Evolutionary conservation across 2,797 vertebrate species (phyloP).

Genomic region (Sphenopsis melanotis): DNA sequence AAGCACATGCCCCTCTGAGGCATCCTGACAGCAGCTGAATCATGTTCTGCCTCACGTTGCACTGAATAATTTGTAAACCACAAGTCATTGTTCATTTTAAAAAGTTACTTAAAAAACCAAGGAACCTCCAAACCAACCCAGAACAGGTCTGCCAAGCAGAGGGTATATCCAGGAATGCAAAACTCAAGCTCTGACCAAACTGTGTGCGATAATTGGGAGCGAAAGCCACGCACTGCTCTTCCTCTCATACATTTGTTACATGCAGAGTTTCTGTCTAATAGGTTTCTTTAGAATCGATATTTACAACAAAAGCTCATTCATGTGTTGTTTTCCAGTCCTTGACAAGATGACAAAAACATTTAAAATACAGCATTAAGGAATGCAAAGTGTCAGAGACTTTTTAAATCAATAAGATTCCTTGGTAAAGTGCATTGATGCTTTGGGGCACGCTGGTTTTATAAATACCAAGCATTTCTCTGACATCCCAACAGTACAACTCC

Average conservation of each 20-base stretch:
- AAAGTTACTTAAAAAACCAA: not conserved
- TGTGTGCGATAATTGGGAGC: not conserved
- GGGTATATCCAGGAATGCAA: not conserved
- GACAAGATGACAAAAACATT: not conserved
- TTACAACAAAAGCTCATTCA: not conserved
- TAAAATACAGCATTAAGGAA: not conserved
- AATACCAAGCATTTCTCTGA: not conserved
- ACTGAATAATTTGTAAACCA: not conserved
- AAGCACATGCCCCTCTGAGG: not conserved
- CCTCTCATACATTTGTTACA: not conserved
- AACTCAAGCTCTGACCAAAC: not conserved
- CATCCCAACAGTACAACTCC: not conserved
- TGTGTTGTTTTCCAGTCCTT: not conserved
- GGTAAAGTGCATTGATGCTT: not conserved
- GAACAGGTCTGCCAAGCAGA: not conserved
- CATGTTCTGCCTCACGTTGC: not conserved
- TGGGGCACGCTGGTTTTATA: not conserved
- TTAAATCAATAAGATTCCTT: not conserved
- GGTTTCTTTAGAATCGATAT: conserved; percentile 3
- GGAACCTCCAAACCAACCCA: not conserved
- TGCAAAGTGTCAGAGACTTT: not conserved
- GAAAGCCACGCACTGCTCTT: not conserved
- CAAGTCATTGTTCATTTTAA: not conserved
- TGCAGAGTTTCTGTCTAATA: not conserved
- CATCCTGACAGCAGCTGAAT: not conserved